Conservation (phyloP, 1,140 invertebrate genomes). For the Euglossa dilemma region DNA sequence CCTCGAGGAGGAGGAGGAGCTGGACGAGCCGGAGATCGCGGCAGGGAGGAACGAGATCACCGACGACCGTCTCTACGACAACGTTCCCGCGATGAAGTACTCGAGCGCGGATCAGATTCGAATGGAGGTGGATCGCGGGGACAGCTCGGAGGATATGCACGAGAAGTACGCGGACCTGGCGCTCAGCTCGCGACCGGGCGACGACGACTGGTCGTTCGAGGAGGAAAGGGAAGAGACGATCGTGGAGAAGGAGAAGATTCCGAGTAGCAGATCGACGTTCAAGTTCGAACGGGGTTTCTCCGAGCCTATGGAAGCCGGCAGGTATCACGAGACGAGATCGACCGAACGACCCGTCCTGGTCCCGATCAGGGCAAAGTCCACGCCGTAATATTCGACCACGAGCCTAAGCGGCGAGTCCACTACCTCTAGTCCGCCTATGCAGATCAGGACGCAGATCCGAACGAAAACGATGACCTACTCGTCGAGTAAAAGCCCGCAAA, state of each 20-base stretch:
- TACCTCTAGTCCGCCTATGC: slow-evolving; percentile 81
- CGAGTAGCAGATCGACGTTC: slow-evolving; percentile 9
- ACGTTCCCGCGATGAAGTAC: slow-evolving; percentile 80
- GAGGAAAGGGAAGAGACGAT: slow-evolving; percentile 62
- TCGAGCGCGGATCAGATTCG: slow-evolving; percentile 72
- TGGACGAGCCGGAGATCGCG: slow-evolving; percentile 72
- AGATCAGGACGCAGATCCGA: slow-evolving; percentile 77
- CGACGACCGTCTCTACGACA: slow-evolving; percentile 77
- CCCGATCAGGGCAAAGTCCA: slow-evolving; percentile 77
- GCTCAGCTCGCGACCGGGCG: slow-evolving; percentile 56
- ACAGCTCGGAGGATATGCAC: slow-evolving; percentile 80
- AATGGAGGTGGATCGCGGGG: slow-evolving; percentile 75
- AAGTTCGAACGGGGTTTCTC: slow-evolving; percentile 73
- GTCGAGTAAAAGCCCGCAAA: slow-evolving; percentile 78
- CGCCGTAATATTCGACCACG: slow-evolving; percentile 81
- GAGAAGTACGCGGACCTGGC: slow-evolving; percentile 77
- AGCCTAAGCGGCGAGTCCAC: slow-evolving; percentile 81
- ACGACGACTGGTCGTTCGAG: slow-evolving; percentile 78
- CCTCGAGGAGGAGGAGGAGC: slow-evolving; percentile 77
- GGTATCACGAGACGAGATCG: slow-evolving; percentile 74
- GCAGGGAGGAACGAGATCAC: slow-evolving; percentile 70
- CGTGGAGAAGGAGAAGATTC: neutral
- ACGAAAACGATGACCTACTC: slow-evolving; percentile 80
- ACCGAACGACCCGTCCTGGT: slow-evolving; percentile 79
- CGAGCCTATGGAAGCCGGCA: slow-evolving; percentile 64